Evolutionary conservation across 2,113 vertebrate species (phyloP).

Genomic region (Rhinolophus ferrumequinum): DNA sequence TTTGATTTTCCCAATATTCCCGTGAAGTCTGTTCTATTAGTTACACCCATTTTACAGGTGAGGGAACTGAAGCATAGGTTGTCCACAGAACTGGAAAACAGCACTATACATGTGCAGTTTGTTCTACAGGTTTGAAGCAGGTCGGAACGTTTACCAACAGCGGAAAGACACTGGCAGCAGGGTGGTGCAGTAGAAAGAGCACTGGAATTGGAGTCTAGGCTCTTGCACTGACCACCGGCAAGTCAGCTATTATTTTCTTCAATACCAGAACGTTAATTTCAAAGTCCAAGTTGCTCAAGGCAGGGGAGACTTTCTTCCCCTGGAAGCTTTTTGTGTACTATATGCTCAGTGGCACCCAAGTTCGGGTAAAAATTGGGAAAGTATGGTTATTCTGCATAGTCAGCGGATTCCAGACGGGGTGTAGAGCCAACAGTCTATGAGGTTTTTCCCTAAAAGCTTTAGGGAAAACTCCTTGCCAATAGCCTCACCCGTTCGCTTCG

Average conservation of each 20-base stretch:
- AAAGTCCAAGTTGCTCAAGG: conserved; percentile 3
- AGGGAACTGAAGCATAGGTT: conserved; percentile 25
- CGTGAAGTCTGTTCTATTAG: background rate
- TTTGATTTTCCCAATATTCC: background rate
- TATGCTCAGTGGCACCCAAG: background rate
- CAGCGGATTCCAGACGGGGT: background rate
- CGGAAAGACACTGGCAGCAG: background rate
- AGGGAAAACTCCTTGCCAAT: background rate
- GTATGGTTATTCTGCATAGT: background rate
- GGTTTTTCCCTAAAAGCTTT: background rate
- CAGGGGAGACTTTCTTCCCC: background rate
- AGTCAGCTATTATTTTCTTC: background rate
- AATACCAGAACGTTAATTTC: background rate
- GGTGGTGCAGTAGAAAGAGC: background rate
- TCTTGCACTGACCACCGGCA: background rate
- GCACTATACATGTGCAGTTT: background rate
- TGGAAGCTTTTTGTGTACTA: background rate
- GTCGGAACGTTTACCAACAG: background rate
- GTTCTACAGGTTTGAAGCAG: background rate
- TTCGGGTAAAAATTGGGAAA: background rate
- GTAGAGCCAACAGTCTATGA: background rate
- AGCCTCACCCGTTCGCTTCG: background rate
- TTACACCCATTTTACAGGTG: conserved; percentile 34
- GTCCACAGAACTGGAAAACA: background rate
- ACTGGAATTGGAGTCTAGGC: background rate